Evolutionary conservation across 2,888 invertebrate genomes (phyloP).

Genomic region (Cataglyphis albicans): DNA sequence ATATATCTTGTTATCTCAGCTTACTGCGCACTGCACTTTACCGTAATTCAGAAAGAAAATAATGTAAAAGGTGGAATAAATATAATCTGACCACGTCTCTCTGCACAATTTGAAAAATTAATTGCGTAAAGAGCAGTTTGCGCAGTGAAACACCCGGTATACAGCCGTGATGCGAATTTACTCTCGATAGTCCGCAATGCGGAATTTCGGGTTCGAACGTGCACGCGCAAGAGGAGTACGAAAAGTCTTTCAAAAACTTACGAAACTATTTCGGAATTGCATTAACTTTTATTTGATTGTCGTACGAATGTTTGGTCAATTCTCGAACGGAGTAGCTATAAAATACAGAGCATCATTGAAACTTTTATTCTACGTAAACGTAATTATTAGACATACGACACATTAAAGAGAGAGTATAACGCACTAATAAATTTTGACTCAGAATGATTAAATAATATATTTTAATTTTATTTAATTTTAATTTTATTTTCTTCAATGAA

Average conservation of each 20-base stretch:
- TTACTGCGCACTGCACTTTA: neutral
- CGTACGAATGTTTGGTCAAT: conserved; percentile 18
- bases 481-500: neutral
- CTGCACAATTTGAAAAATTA: conserved; percentile 68
- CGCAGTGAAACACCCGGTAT: conserved; percentile 69
- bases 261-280: conserved; percentile 57
- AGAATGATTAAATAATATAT: neutral
- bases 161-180: conserved; percentile 77
- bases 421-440: neutral
- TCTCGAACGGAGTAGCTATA: conserved; percentile 41
- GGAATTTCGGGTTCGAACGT: conserved; percentile 80
- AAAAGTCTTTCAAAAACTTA: conserved; percentile 70
- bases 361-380: conserved; percentile 2
- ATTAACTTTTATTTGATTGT: conserved; percentile 46
- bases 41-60: conserved; percentile 20
- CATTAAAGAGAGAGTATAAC: neutral
- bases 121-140: conserved; percentile 58
- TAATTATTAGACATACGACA: neutral
- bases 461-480: neutral
- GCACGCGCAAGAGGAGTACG: conserved; percentile 72
- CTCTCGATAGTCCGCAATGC: conserved; percentile 82
- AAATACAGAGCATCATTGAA: conserved; percentile 13
- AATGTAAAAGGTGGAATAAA: conserved; percentile 21
- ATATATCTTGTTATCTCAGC: conserved; percentile 42
- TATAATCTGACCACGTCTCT: conserved; percentile 24